These are phyloP conservation scores for Ailuropoda melanoleuca DNA, from an alignment of 2,113 vertebrate genomes.

Conservation along the genomic window DNA sequence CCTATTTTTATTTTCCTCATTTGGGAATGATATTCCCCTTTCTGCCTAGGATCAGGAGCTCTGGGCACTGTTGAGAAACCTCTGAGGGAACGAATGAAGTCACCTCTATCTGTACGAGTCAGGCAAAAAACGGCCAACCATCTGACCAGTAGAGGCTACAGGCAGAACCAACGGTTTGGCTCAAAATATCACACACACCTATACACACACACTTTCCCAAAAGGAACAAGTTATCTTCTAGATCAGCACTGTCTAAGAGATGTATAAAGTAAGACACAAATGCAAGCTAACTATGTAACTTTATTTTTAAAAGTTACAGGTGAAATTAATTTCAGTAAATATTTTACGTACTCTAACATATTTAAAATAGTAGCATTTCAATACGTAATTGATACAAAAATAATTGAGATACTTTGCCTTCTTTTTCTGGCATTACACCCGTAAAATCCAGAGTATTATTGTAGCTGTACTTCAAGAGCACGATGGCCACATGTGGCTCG, in stretches of 20 bases:
- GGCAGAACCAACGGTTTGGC: neutral
- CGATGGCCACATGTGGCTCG: neutral
- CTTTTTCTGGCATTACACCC: neutral
- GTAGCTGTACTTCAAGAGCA: neutral
- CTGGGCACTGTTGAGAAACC: neutral
- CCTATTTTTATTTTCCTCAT: neutral
- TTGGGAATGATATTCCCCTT: neutral
- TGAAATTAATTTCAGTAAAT: slow-evolving; percentile 22
- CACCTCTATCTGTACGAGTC: neutral
- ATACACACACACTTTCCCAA: neutral
- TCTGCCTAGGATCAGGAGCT: neutral
- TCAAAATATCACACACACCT: neutral
- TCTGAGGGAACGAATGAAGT: neutral
- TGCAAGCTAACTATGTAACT: neutral
- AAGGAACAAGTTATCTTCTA: slow-evolving; percentile 1
- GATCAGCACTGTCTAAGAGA: neutral
- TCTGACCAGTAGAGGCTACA: neutral
- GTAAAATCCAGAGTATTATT: neutral
- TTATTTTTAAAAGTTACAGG: neutral
- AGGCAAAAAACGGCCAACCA: neutral
- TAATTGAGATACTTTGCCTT: neutral
- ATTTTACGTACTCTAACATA: neutral
- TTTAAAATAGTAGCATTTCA: slow-evolving; percentile 28
- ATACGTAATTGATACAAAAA: neutral
- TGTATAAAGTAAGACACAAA: neutral